Evolutionary conservation across 64 coral and sea anemone species (phyloP), one percentile per base, ranked within the genome.

Genomic region (Pocillopora verrucosa): DNA sequence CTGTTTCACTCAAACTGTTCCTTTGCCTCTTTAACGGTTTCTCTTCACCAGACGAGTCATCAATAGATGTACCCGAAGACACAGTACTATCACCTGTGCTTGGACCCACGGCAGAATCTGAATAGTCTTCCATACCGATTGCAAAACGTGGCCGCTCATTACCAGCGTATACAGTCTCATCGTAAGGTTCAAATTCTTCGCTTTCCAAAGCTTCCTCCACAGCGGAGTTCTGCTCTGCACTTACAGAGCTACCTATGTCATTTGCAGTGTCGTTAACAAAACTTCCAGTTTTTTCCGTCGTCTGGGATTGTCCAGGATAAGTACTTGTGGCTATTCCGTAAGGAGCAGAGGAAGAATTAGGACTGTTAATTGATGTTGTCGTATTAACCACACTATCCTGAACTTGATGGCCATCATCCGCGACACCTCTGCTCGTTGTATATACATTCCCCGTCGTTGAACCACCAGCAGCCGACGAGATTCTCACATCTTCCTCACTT

Each of bases 101-200:
- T 85, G 36, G 37, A 10, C 82, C 63, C 19, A 85, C 4, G 19
- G 64, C 64, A 56, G 64, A 56, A 58, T 92, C 90, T 16, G 82
- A 83, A 64, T 68, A 92, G 37, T 87, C 75, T 3, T 87, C 90
- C n/a, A 87, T 78, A 24, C 90, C 90, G 17, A 92, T 92, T 26
- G 90, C 45, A 87, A 74, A 92, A 34, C 90, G 83, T 24, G 90
- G 80, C 1, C 60, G 83, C 58, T 92, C 90, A 63, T 91, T 91
- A 1, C 78, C 88, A 26, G 77, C 62, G 19, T 81, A 78, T 1
- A 80, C 77, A 11, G 36, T 73, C 24, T 85, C 89, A 34, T 80
- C 68, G 38, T 58, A 38, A 16, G 88, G 38, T 36, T 84, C 82
- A 25, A 57, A 56, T 14, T 72, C 82, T 30, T 0, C 38, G 15